Evolutionary conservation across 1,140 invertebrate species (phyloP).

Genomic region (Drosophila simulans): DNA sequence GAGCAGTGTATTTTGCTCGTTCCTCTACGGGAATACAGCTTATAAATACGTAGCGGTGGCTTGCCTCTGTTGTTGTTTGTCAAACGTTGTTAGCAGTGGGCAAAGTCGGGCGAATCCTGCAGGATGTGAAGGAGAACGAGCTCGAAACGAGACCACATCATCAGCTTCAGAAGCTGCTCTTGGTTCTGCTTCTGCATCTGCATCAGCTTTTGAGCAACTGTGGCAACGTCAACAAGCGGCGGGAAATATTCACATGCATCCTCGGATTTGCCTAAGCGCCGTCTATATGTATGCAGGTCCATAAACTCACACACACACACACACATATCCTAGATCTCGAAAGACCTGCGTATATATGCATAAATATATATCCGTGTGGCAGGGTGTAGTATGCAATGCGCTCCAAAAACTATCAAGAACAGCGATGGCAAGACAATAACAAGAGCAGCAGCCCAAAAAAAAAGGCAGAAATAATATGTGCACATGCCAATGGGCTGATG

Average conservation of each 20-base stretch:
- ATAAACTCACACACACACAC: slow-evolving; percentile 8
- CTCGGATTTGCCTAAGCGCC: slow-evolving; percentile 38
- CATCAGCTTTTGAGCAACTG: slow-evolving; percentile 12
- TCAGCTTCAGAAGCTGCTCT: slow-evolving; percentile 4
- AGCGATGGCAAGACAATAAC: slow-evolving; percentile 29
- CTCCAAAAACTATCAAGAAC: slow-evolving; percentile 46
- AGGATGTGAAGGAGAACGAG: not conserved
- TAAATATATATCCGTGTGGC: not conserved
- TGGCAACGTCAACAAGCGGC: slow-evolving; percentile 35
- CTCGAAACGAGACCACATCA: slow-evolving; percentile 25
- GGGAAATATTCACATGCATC: slow-evolving; percentile 18
- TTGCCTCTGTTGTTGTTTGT: slow-evolving; percentile 39
- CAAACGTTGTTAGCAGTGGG: slow-evolving; percentile 39
- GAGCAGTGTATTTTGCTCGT: not conserved
- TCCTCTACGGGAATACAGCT: not conserved
- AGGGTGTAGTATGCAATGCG: slow-evolving; percentile 14
- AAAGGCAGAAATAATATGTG: not conserved
- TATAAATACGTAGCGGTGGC: slow-evolving; percentile 16
- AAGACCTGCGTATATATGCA: slow-evolving; percentile 1
- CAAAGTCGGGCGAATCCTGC: not conserved
- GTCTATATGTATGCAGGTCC: not conserved
- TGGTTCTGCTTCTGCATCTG: not conserved
- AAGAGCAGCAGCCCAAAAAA: slow-evolving; percentile 5
- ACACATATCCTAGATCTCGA: not conserved
- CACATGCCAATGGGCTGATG: not conserved